Conservation (phyloP, 2,797 vertebrate genomes). For the Ceryle rudis region DNA sequence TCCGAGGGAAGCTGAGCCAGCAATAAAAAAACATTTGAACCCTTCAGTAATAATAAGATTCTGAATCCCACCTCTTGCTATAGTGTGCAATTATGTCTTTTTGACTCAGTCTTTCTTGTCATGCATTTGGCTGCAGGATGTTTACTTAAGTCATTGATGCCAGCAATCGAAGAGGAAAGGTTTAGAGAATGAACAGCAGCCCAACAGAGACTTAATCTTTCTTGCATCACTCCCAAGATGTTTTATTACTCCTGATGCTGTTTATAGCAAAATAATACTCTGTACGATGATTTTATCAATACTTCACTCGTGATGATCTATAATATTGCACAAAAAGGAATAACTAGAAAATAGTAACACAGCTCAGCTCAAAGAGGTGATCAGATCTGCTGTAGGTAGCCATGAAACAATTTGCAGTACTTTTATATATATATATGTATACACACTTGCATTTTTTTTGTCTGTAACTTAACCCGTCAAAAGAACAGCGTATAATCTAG, state of each 20-base stretch:
- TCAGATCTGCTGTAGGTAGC: slow-evolving; percentile 35
- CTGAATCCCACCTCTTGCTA: background rate
- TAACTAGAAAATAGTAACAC: slow-evolving; percentile 48
- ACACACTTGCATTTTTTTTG: slow-evolving; percentile 23
- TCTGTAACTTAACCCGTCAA: slow-evolving; percentile 43
- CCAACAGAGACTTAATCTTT: background rate
- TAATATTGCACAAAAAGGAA: slow-evolving; percentile 58
- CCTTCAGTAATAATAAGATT: background rate
- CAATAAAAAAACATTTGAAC: slow-evolving; percentile 5
- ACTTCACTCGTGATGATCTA: slow-evolving; percentile 41
- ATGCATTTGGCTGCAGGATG: background rate
- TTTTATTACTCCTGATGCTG: slow-evolving; percentile 60
- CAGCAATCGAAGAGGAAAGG: slow-evolving; percentile 27
- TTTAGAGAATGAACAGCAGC: slow-evolving; percentile 38
- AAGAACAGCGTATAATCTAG: slow-evolving; percentile 27
- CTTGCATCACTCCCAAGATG: slow-evolving; percentile 9
- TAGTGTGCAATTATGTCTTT: background rate
- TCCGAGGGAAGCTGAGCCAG: slow-evolving; percentile 6
- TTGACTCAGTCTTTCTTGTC: slow-evolving; percentile 32
- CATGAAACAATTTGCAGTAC: slow-evolving; percentile 38
- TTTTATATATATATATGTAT: background rate
- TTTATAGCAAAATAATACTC: slow-evolving; percentile 58
- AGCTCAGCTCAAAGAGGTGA: background rate
- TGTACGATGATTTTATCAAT: slow-evolving; percentile 71
- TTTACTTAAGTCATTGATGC: slow-evolving; percentile 48